A percentile compares a stretch with the other conserved stretches of the same genome.
phyloP scores from a whole-genome alignment of 2,113 vertebrate species.

The Myocastor coypus region DNA sequence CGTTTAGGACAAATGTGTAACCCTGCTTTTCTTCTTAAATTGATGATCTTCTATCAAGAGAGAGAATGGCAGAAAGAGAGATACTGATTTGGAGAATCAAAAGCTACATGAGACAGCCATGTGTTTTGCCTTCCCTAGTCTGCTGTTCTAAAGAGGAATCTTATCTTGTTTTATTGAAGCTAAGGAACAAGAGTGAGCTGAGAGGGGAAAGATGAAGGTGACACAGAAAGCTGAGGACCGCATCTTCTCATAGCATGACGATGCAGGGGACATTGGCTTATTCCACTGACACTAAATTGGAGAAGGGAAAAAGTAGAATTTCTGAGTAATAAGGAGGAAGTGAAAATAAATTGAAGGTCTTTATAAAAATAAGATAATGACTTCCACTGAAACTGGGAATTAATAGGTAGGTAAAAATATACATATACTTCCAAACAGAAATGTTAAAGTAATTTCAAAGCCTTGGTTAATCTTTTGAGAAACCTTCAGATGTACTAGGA shows the following conservation, averaged over 20 bases:
- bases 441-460: not conserved
- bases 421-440: not conserved
- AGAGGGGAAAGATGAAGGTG: not conserved
- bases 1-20: not conserved
- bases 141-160: not conserved
- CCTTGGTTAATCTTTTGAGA: slow-evolving; percentile 15
- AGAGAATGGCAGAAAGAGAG: too few species aligned
- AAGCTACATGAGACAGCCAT: not conserved
- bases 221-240: not conserved
- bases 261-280: not conserved
- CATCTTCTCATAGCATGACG: not conserved
- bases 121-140: not conserved
- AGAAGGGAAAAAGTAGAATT: not conserved
- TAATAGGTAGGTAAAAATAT: not conserved
- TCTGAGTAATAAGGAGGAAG: not conserved
- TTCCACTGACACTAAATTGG: not conserved
- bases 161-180: not conserved
- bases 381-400: not conserved
- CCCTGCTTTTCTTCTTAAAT: not conserved
- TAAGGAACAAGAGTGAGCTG: not conserved
- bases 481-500: not conserved
- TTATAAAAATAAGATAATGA: not conserved
- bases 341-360: not conserved
- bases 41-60: not conserved
- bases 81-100: not conserved